These are phyloP conservation scores for Liopterus haemorrhoidalis DNA, from an alignment of 2,888 invertebrate genomes.

Conservation along the genomic window DNA sequence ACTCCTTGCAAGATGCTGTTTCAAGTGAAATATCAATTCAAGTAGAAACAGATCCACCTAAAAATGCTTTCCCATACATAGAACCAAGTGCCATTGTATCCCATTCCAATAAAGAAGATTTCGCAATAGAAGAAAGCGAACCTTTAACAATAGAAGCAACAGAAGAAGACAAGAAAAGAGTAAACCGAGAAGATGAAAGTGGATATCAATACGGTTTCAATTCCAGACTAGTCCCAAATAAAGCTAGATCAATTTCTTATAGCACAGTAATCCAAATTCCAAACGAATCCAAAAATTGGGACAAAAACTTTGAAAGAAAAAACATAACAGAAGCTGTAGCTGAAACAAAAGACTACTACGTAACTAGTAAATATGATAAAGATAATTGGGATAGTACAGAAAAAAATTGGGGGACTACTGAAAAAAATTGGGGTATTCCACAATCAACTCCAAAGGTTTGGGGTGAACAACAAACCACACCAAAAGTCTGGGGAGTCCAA, in stretches of 20 bases:
- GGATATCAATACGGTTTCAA: slow-evolving; percentile 37
- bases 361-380: slow-evolving; percentile 31
- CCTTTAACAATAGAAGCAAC: slow-evolving; percentile 47
- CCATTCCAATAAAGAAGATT: slow-evolving; percentile 54
- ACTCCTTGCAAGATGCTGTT: no score
- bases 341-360: slow-evolving; percentile 32
- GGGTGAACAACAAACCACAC: slow-evolving; percentile 8
- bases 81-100: slow-evolving; percentile 47
- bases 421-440: slow-evolving; percentile 18
- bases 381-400: slow-evolving; percentile 26
- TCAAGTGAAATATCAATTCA: no score
- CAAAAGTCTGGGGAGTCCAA: no score
- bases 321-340: slow-evolving; percentile 21
- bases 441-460: slow-evolving; percentile 9
- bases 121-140: slow-evolving; percentile 54
- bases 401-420: slow-evolving; percentile 34
- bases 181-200: no score
- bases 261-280: slow-evolving; percentile 49
- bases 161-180: no score
- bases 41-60: no score
- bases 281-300: no score
- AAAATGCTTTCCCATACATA: no score
- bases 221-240: slow-evolving; percentile 29
- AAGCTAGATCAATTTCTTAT: slow-evolving; percentile 52
- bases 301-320: slow-evolving; percentile 13